Evolutionary conservation across 2,113 vertebrate species (phyloP), one percentile per base, ranked within the genome.

Genomic region (Zeus faber): DNA sequence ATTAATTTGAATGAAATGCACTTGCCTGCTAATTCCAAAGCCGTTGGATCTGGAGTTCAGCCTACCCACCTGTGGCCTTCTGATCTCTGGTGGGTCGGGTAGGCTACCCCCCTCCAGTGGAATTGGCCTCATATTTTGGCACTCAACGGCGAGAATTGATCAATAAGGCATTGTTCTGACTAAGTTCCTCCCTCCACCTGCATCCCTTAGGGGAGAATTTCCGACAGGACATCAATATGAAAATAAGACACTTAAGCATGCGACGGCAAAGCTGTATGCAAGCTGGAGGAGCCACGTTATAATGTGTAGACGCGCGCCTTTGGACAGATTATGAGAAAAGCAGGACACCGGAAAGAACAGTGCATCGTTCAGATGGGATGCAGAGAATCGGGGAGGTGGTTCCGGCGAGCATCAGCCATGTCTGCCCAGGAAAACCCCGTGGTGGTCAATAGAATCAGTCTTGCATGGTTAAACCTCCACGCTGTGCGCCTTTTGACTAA

Each of bases 311-410:
- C n/a, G n/a, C n/a, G n/a, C n/a, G n/a, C n/a, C n/a, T n/a, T n/a
- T n/a, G n/a, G 74, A 70, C 49, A 71, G 70, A 64, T 74, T 66
- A 83, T 80, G 62, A 63, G 61, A 76, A 62, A 23, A n/a, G 37
- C 49, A 65, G 41, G 50, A 70, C 55, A 62, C 46, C 58, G 60
- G 54, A 72, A 70, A 71, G 57, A 72, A 67, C 58, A 55, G 27
- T 40, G 57, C 52, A 74, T 67, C 2, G 48, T 76, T 65, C 54
- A 40, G 17, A 54, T 58, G 44, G 50, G 24, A 55, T 44, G 10
- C 18, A 14, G 43, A 62, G 23, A 50, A 25, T 44, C 26, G 40
- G 37, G 49, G 18, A 24, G 21, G 49, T 47, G n/a, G n/a, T n/a
- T n/a, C n/a, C 48, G 65, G 67, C 48, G 54, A 47, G 47, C 68